Conservation (phyloP, 2,797 vertebrate genomes). For the Gouania willdenowi region DNA sequence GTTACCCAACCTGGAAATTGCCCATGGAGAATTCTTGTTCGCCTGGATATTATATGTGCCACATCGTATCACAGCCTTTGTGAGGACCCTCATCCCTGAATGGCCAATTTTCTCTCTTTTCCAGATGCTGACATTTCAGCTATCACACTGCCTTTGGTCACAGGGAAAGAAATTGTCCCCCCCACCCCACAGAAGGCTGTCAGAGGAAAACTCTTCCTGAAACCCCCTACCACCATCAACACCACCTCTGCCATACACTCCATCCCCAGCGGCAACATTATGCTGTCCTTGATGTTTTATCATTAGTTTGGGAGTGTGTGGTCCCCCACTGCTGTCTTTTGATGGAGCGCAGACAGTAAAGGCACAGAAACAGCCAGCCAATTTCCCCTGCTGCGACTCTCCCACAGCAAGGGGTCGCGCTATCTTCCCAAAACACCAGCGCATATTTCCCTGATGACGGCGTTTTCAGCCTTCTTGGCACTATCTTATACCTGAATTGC, state of each 20-base stretch:
- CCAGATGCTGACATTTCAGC: constrained; percentile 78
- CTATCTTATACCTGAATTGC: constrained; percentile 60
- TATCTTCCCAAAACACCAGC: constrained; percentile 62
- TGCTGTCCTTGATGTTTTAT: constrained; percentile 80
- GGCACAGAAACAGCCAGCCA: constrained; percentile 74
- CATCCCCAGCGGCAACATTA: constrained; percentile 71
- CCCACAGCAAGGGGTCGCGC: constrained; percentile 63
- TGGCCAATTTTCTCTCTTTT: constrained; percentile 73
- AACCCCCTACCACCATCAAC: constrained; percentile 55
- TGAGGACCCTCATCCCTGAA: constrained; percentile 75
- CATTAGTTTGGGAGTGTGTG: constrained; percentile 76
- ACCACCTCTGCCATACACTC: constrained; percentile 50
- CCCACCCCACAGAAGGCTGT: constrained; percentile 63
- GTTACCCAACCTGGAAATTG: constrained; percentile 79
- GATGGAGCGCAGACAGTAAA: constrained; percentile 77
- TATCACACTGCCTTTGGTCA: constrained; percentile 74
- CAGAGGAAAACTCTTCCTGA: constrained; percentile 62
- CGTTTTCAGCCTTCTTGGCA: constrained; percentile 57
- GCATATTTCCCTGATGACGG: constrained; percentile 65
- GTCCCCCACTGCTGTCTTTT: constrained; percentile 78
- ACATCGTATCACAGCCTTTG: constrained; percentile 78
- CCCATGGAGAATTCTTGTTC: constrained; percentile 77
- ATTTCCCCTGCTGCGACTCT: constrained; percentile 68
- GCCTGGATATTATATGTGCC: constrained; percentile 79
- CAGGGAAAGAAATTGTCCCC: constrained; percentile 61